Evolutionary conservation across 2,113 vertebrate species (phyloP).

Genomic region (Nestor notabilis): DNA sequence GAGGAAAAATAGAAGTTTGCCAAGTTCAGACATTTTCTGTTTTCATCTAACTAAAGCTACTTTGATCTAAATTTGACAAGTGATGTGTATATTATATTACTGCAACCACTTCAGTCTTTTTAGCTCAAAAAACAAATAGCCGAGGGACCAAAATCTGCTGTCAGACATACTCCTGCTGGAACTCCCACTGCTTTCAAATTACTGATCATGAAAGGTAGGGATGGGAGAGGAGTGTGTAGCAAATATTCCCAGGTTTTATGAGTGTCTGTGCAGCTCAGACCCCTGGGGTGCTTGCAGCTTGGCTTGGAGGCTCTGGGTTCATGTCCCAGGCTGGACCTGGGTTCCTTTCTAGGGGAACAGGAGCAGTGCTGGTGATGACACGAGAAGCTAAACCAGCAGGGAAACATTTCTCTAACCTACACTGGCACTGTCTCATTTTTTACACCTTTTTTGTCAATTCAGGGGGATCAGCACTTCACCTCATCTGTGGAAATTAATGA

Average conservation of each 20-base stretch:
- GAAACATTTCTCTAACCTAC: background rate
- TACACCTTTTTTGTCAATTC: background rate
- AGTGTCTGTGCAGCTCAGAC: background rate
- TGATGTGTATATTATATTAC: conserved; percentile 26
- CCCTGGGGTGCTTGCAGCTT: fast-evolving
- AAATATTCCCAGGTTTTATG: background rate
- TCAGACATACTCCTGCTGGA: background rate
- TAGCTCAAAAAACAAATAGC: conserved; percentile 44
- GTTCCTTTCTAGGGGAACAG: background rate
- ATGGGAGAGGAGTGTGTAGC: background rate
- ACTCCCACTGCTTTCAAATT: background rate
- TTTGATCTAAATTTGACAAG: conserved; percentile 57
- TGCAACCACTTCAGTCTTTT: conserved; percentile 26
- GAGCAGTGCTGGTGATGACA: fast-evolving
- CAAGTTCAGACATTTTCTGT: conserved; percentile 15
- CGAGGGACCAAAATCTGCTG: conserved; percentile 11
- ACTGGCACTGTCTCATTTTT: background rate
- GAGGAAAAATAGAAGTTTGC: conserved; percentile 30
- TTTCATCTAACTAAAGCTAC: conserved; percentile 1
- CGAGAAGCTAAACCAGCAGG: background rate
- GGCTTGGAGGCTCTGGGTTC: background rate
- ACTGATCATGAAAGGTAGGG: background rate
- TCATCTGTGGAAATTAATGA: background rate
- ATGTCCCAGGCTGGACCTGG: background rate
- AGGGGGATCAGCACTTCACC: background rate